phyloP scores from a whole-genome alignment of 2,113 vertebrate genomes.

The Rhinopomastus cyanomelas region DNA sequence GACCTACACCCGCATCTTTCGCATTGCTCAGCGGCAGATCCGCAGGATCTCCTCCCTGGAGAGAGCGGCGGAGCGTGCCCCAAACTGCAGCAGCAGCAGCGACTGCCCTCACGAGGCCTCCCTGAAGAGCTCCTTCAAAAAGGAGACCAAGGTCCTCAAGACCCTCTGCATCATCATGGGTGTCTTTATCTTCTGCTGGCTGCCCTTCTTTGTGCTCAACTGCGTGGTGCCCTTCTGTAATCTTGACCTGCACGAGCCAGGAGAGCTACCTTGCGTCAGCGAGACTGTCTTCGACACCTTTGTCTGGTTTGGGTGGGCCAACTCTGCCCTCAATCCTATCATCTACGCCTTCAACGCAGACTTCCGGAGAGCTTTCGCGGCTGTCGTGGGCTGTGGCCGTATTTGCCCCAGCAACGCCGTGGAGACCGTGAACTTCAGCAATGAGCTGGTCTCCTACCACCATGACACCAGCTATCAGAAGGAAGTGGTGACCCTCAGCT shows the following conservation, averaged over 20 bases:
- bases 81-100: background rate
- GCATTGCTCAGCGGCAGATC: slow-evolving; percentile 79
- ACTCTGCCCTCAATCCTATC: slow-evolving; percentile 81
- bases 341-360: slow-evolving; percentile 82
- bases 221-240: slow-evolving; percentile 82
- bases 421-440: slow-evolving; percentile 76
- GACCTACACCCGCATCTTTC: slow-evolving; percentile 80
- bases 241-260: rapidly evolving
- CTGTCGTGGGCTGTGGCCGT: slow-evolving; percentile 73
- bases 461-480: slow-evolving; percentile 73
- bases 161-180: slow-evolving; percentile 84
- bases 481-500: slow-evolving; percentile 14
- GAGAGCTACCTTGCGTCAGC: slow-evolving; percentile 70
- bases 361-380: slow-evolving; percentile 76
- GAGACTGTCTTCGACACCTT: slow-evolving; percentile 77
- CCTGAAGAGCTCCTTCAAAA: slow-evolving; percentile 77
- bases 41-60: slow-evolving; percentile 78
- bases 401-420: slow-evolving; percentile 65
- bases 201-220: slow-evolving; percentile 84
- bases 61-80: slow-evolving; percentile 56
- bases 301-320: slow-evolving; percentile 84
- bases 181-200: slow-evolving; percentile 83
- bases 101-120: slow-evolving; percentile 44
- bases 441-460: slow-evolving; percentile 78
- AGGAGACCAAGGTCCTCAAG: slow-evolving; percentile 84